phyloP scores from a whole-genome alignment of 2,113 vertebrate species.

The Syrrhaptes paradoxus region DNA sequence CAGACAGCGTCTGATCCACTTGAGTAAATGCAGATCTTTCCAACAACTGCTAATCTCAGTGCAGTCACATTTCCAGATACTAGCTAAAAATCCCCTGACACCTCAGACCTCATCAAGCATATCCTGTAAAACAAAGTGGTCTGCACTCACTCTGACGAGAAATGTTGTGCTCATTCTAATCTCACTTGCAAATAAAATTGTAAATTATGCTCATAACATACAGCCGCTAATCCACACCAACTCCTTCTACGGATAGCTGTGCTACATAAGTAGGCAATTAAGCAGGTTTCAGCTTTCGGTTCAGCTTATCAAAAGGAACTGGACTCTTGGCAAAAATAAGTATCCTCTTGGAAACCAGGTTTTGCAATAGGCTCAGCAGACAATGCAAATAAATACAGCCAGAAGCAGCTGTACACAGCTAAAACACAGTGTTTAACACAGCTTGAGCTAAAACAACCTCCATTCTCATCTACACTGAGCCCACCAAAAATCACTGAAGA shows the following conservation, averaged over 20 bases:
- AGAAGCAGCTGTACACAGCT: neutral
- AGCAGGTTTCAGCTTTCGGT: neutral
- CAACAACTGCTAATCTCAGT: neutral
- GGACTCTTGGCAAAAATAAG: neutral
- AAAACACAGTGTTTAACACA: neutral
- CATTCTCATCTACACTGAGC: neutral
- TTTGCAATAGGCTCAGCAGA: neutral
- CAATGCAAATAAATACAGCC: neutral
- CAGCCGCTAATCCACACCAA: neutral
- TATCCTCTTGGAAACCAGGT: neutral
- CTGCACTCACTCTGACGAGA: neutral
- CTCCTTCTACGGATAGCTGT: neutral
- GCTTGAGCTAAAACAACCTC: neutral
- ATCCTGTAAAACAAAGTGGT: neutral
- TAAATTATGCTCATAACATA: neutral
- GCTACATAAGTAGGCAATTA: rapidly evolving
- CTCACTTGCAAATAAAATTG: neutral
- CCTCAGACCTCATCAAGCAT: neutral
- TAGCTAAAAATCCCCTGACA: neutral
- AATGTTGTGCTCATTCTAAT: neutral
- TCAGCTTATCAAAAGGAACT: neutral
- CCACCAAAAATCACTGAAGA: neutral
- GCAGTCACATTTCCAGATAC: neutral
- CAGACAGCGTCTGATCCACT: neutral
- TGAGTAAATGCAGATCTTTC: neutral